Base-by-base conservation (phyloP, 2,888 invertebrate species). In the Hemithea aestivaria region DNA sequence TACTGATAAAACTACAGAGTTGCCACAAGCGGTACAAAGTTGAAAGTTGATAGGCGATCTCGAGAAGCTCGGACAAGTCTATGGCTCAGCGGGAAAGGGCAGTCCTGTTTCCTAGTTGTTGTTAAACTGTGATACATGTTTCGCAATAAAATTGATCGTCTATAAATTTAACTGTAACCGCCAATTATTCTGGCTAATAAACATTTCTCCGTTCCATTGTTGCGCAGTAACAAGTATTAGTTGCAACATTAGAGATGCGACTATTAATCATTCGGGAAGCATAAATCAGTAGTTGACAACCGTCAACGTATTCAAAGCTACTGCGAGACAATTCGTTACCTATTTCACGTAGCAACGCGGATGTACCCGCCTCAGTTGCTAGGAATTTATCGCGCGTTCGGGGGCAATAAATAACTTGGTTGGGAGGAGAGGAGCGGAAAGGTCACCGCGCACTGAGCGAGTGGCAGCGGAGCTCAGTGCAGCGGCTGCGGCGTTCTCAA, bases 31-130 rank as follows among this genome's bases (percentile, higher is more conserved):
- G 53, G 73, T 66, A 76, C 76, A 74, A 70, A 79, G 79, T 83
- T 79, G 74, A 81, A 72, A 70, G 71, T 72, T 69, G 81, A 83
- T 84, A 81, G 62, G 53, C 56, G 64, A 82, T 84, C 84, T 82
- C 65, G 69, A 73, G 66, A 71, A 64, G 69, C 54, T 45, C 33
- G 56, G 69, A 79, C 73, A 73, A 67, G 70, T 58, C 65, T 61
- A 56, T 59, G 48, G 60, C 56, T 47, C 66, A 65, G 67, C 71
- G 62, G 62, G 70, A 64, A 67, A 60, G 53, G 46, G 53, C 51
- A 56, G 60, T 58, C 48, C 55, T 51, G 53, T 58, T 56, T 50
- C 53, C 54, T 47, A 44, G 44, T 51, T 45, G 44, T 51, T 45
- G 45, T 30, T 48, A 25, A 40, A 45, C 28, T 50, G 39, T 31